Evolutionary conservation across 1,140 invertebrate genomes (phyloP).

Genomic region (Drosophila willistoni): DNA sequence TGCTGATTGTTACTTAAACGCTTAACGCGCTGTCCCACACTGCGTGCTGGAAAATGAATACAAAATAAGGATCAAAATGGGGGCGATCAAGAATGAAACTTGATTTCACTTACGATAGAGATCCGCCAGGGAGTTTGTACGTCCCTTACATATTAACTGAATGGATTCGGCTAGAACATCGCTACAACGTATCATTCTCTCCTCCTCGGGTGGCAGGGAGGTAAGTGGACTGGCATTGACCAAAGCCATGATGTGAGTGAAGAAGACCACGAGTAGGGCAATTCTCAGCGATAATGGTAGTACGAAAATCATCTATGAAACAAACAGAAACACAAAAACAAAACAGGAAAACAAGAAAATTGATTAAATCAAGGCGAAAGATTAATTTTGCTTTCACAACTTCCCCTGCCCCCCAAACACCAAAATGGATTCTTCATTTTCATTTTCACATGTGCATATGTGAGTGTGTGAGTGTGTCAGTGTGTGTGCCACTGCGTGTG

Average conservation of each 20-base stretch:
- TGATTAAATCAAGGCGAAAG: slow-evolving; percentile 10
- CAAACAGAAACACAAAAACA: not conserved
- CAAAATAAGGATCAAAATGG: not conserved
- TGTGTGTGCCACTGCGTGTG: too few species aligned
- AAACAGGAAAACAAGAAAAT: not conserved
- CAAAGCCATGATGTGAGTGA: slow-evolving; percentile 36
- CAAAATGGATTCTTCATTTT: not conserved
- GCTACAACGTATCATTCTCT: slow-evolving; percentile 56
- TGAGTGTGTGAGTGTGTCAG: not conserved
- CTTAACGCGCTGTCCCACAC: slow-evolving; percentile 62
- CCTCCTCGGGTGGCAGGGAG: slow-evolving; percentile 10
- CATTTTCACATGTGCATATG: not conserved
- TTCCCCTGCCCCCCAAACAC: too few species aligned
- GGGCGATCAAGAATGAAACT: not conserved
- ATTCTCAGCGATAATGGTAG: slow-evolving; percentile 34
- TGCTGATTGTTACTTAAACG: slow-evolving; percentile 44
- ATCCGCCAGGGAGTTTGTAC: slow-evolving; percentile 40
- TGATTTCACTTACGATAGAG: slow-evolving; percentile 52
- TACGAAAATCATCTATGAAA: slow-evolving; percentile 58
- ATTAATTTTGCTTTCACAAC: slow-evolving; percentile 10
- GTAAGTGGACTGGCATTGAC: slow-evolving; percentile 37
- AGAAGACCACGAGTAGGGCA: slow-evolving; percentile 41
- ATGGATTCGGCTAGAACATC: slow-evolving; percentile 55
- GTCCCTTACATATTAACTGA: slow-evolving; percentile 51
- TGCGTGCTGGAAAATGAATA: slow-evolving; percentile 48